phyloP scores from a whole-genome alignment of 2,797 vertebrate species.

The Paguma larvata region DNA sequence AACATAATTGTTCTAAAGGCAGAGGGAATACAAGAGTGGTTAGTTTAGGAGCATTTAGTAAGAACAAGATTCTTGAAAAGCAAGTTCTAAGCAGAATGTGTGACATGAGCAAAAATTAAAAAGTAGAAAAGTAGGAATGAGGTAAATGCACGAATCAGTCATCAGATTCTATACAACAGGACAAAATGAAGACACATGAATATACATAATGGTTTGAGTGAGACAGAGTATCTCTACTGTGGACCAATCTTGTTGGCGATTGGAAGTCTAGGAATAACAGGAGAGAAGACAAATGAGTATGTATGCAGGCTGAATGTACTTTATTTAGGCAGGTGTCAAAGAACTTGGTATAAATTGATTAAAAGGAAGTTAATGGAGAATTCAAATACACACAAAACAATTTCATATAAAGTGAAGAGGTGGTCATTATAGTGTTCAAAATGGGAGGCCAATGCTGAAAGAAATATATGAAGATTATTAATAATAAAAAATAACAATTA shows the following conservation, averaged over 20 bases:
- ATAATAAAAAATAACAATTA: not conserved
- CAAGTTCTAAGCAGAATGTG: not conserved
- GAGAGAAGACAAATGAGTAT: not conserved
- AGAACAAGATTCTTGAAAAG: not conserved
- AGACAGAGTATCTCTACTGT: not conserved
- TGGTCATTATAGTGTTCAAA: not conserved
- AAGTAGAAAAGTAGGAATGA: not conserved
- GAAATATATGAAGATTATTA: conserved; percentile 6
- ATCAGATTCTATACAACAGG: not conserved
- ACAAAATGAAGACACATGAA: not conserved
- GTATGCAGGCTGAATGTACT: not conserved
- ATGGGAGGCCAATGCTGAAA: not conserved
- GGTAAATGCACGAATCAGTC: not conserved
- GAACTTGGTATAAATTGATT: not conserved
- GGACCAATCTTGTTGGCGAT: not conserved
- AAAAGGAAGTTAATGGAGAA: not conserved
- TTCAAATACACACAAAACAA: not conserved
- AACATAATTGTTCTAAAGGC: not conserved
- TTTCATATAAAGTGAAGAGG: not conserved
- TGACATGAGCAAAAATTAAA: not conserved
- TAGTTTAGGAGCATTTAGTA: not conserved
- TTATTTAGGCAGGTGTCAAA: not conserved
- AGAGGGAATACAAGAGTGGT: not conserved
- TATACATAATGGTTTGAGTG: not conserved
- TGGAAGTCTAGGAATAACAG: not conserved